phyloP scores from a whole-genome alignment of 2,888 invertebrate species.

The Hirudinaria manillensis region DNA sequence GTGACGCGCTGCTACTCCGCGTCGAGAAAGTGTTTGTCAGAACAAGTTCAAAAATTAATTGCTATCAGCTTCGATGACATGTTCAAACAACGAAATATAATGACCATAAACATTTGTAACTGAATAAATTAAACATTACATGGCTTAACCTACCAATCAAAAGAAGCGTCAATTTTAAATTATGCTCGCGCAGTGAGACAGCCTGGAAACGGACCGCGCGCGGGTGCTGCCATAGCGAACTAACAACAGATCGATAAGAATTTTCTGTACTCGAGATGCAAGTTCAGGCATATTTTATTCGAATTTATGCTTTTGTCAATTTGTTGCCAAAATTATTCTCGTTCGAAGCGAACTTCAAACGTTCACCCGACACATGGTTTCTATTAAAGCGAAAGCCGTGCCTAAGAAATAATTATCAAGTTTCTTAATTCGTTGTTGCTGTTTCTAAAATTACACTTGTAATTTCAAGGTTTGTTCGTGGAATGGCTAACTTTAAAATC shows the following conservation, averaged over 20 bases:
- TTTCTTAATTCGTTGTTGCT: no score
- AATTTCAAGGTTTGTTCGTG: no score
- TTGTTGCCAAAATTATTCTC: no score
- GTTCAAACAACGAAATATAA: neutral
- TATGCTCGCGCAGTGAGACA: slow-evolving; percentile 16
- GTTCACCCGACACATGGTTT: no score
- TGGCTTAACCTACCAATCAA: neutral
- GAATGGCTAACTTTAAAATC: no score
- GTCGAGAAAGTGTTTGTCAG: neutral
- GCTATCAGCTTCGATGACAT: neutral
- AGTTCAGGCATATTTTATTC: no score
- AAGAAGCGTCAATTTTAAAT: slow-evolving; percentile 16
- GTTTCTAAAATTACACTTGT: no score
- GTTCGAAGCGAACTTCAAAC: no score
- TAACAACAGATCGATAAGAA: slow-evolving; percentile 18
- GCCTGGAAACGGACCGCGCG: slow-evolving; percentile 17
- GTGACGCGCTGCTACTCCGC: slow-evolving; percentile 14
- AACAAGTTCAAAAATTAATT: no score
- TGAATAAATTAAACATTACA: neutral
- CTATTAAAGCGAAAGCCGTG: no score
- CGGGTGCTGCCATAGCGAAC: slow-evolving; percentile 20
- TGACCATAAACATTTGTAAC: neutral
- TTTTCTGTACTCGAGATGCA: neutral
- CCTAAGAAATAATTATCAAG: no score
- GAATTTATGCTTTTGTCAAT: no score